Conservation (phyloP, 2,888 invertebrate genomes). For the Trypoxylon attenuatum region DNA sequence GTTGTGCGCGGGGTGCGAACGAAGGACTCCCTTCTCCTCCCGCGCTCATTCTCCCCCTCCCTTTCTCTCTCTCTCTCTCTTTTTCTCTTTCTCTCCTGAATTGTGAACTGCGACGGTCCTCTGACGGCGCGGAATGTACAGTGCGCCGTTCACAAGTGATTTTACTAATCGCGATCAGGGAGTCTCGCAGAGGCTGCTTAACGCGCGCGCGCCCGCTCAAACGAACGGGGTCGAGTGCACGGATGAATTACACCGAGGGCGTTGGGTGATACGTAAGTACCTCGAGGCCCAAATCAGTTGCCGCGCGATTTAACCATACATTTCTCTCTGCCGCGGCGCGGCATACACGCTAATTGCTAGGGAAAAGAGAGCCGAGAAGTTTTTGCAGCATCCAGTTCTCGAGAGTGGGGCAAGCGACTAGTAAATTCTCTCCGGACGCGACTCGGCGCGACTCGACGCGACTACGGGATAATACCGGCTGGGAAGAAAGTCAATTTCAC, state of each 20-base stretch:
- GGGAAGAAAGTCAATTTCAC: background rate
- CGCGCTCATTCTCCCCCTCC: too few species aligned
- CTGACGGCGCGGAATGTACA: too few species aligned
- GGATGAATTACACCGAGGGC: slow-evolving; percentile 56
- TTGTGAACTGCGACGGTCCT: too few species aligned
- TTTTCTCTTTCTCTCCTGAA: background rate
- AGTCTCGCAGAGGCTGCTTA: background rate
- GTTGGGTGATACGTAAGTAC: slow-evolving; percentile 41
- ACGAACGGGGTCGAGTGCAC: slow-evolving; percentile 57
- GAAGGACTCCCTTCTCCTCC: too few species aligned
- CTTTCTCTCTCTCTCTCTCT: too few species aligned
- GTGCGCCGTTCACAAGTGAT: slow-evolving; percentile 11
- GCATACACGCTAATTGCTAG: too few species aligned
- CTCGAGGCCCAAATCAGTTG: background rate
- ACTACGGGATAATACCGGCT: background rate
- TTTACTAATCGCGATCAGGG: slow-evolving; percentile 26
- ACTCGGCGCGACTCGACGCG: background rate
- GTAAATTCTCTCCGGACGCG: background rate
- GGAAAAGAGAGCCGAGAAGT: too few species aligned
- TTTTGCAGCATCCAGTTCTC: too few species aligned
- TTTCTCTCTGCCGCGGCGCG: too few species aligned
- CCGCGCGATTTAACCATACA: slow-evolving; percentile 16
- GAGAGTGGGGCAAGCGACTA: background rate
- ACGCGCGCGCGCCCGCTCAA: slow-evolving; percentile 21
- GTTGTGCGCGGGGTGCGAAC: background rate